Conservation (phyloP, 2,888 invertebrate species). For the Trichacis sp. region DNA sequence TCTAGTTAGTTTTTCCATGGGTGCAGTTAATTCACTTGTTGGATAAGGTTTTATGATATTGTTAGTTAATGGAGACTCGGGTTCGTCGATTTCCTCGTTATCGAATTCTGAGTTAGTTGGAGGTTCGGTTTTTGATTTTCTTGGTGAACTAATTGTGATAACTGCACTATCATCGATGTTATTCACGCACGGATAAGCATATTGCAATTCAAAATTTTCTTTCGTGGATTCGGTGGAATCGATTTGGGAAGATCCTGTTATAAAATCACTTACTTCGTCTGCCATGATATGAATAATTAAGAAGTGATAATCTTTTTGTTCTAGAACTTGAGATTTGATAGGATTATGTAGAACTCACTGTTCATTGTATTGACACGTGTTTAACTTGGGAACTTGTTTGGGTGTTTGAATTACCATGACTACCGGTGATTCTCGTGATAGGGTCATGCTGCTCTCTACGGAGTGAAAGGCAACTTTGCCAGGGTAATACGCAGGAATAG, state of each 20-base stretch:
- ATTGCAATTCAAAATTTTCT: constrained; percentile 1
- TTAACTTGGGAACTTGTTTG: not conserved
- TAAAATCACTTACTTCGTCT: not conserved
- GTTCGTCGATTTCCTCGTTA: constrained; percentile 54
- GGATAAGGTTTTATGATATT: constrained; percentile 54
- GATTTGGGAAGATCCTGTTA: not conserved
- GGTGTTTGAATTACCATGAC: not conserved
- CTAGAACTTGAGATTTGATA: not conserved
- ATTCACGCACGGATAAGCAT: not conserved
- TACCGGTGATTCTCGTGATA: not conserved
- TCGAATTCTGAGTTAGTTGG: constrained; percentile 37
- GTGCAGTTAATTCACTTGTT: constrained; percentile 37
- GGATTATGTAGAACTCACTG: too few relatives aligned
- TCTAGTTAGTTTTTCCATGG: constrained; percentile 42
- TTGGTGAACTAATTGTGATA: constrained; percentile 20
- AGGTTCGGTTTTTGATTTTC: constrained; percentile 14
- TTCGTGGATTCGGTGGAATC: not conserved
- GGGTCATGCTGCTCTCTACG: not conserved
- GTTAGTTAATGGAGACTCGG: constrained; percentile 52
- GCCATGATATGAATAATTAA: not conserved
- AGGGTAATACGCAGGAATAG: not conserved
- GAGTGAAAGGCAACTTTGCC: not conserved
- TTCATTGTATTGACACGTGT: not conserved
- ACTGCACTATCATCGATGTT: constrained; percentile 34
- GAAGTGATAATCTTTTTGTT: too few relatives aligned